These are phyloP conservation scores for Coelinius sp. DNA, from an alignment of 2,888 invertebrate genomes.

Conservation along the genomic window DNA sequence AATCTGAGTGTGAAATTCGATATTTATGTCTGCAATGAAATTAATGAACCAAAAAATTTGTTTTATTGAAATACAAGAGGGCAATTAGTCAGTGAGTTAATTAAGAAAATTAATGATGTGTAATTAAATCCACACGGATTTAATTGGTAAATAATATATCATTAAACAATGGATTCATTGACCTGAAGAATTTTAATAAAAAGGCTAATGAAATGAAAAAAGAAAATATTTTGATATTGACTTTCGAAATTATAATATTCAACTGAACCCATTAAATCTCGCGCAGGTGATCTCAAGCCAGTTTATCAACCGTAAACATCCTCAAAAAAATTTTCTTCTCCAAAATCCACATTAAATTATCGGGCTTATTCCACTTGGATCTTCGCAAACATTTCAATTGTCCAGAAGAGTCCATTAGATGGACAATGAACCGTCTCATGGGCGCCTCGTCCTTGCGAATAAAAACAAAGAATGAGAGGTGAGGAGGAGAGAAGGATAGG, in stretches of 20 bases:
- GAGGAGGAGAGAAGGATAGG: background rate
- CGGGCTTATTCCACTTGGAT: background rate
- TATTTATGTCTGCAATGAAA: background rate
- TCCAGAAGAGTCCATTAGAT: conserved; percentile 33
- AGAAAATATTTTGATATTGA: too few relatives aligned
- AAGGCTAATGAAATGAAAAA: background rate
- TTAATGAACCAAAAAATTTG: conserved; percentile 19
- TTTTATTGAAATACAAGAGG: conserved; percentile 9
- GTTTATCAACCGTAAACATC: too few relatives aligned
- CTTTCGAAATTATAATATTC: too few relatives aligned
- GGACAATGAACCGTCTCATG: conserved; percentile 41
- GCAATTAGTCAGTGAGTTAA: conserved; percentile 11
- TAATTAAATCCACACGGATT: background rate
- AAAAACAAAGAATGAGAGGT: conserved; percentile 11
- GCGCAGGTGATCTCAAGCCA: too few relatives aligned
- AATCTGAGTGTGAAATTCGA: background rate
- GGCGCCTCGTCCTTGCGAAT: conserved; percentile 31
- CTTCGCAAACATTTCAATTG: background rate
- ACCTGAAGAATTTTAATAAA: too few relatives aligned
- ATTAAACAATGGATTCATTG: background rate
- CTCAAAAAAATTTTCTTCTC: background rate
- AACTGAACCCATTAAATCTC: too few relatives aligned
- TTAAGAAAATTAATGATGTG: background rate
- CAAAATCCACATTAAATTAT: background rate
- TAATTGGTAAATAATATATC: background rate